Evolutionary conservation across 35 echinoderm and acorn worm genomes (phyloP).

Genomic region (Eucidaris tribuloides): DNA sequence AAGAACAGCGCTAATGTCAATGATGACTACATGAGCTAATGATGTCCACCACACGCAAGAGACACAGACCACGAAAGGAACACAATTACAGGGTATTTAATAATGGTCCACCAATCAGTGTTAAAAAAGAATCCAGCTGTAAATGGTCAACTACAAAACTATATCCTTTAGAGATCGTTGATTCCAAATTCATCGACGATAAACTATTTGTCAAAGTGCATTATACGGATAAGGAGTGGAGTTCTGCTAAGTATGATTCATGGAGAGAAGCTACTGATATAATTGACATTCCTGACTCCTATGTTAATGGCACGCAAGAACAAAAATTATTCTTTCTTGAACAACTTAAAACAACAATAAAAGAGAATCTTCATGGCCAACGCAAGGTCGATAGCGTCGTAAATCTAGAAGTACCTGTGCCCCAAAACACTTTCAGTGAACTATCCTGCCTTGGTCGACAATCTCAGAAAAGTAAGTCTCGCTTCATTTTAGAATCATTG

Average conservation of each 20-base stretch:
- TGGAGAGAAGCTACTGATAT: slow-evolving; percentile 31
- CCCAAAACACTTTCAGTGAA: slow-evolving; percentile 23
- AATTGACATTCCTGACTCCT: slow-evolving; percentile 32
- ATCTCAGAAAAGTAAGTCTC: not conserved
- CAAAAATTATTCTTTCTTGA: slow-evolving; percentile 5
- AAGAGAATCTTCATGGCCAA: slow-evolving; percentile 41
- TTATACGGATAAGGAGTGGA: slow-evolving; percentile 30
- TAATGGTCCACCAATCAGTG: not conserved
- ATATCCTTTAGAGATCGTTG: slow-evolving; percentile 18
- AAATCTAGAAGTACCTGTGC: not conserved
- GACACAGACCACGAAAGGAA: not conserved
- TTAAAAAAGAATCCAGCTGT: not conserved
- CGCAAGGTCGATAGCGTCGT: slow-evolving; percentile 35
- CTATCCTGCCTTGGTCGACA: not conserved
- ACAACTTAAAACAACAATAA: slow-evolving; percentile 16
- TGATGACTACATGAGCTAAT: too few species aligned
- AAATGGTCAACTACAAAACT: slow-evolving; percentile 45
- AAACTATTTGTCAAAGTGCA: slow-evolving; percentile 46
- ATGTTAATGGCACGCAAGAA: slow-evolving; percentile 11
- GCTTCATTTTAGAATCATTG: not conserved
- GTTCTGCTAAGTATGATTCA: slow-evolving; percentile 30
- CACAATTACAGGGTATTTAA: not conserved
- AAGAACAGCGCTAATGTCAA: too few species aligned
- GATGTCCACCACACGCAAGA: too few species aligned
- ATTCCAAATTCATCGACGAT: slow-evolving; percentile 35